Conservation (phyloP, 1,140 invertebrate species). For the Mesaphorura yosii region DNA sequence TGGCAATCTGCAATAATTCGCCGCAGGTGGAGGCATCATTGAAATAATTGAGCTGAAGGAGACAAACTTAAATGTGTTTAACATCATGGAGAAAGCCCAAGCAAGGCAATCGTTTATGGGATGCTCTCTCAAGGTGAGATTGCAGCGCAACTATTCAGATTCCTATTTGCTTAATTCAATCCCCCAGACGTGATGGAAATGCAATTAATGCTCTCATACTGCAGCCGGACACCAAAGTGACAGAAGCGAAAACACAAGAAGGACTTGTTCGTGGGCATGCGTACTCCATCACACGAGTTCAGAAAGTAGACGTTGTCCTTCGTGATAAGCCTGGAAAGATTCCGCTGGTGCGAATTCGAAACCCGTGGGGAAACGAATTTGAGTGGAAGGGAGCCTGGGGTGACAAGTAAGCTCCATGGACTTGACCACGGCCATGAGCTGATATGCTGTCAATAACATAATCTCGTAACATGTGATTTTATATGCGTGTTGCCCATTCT, state of each 20-base stretch:
- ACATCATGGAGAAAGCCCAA: conserved; percentile 80
- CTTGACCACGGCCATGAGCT: background rate
- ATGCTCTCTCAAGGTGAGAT: conserved; percentile 83
- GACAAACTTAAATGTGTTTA: conserved; percentile 77
- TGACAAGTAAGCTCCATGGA: conserved; percentile 53
- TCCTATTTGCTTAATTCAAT: background rate
- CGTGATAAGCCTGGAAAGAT: conserved; percentile 68
- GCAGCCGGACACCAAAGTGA: conserved; percentile 67
- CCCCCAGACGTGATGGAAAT: no score
- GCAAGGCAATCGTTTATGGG: conserved; percentile 91
- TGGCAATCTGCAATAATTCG: no score
- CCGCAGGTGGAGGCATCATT: conserved; percentile 58
- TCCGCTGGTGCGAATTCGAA: conserved; percentile 74
- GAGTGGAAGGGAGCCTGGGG: conserved; percentile 98
- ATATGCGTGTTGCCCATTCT: conserved; percentile 16
- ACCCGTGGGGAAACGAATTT: conserved; percentile 95
- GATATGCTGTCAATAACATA: no score
- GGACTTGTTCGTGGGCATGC: conserved; percentile 84
- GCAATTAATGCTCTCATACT: conserved; percentile 32
- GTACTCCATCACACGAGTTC: conserved; percentile 81
- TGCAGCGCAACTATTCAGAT: no score
- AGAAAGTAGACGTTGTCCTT: conserved; percentile 74
- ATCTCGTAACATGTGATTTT: no score
- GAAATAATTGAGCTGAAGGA: conserved; percentile 38
- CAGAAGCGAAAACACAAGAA: conserved; percentile 81